Base-by-base conservation (phyloP, 2,113 vertebrate genomes). In the Suncus etruscus region DNA sequence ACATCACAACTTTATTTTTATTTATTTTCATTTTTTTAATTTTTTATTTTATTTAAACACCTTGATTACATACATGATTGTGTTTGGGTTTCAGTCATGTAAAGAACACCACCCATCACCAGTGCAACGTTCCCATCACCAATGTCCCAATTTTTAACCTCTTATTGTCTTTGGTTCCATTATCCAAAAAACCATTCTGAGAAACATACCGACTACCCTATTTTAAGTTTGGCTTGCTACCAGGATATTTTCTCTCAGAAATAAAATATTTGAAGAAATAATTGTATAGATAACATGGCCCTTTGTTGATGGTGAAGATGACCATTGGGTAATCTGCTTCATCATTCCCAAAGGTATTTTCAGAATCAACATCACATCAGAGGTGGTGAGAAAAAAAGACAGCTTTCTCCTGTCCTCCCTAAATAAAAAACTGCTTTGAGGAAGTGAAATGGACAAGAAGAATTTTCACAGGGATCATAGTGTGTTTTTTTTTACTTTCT, bases 151-250 rank as follows among this genome's bases (percentile, higher is more conserved):
- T n/a, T n/a, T 58, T 96, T 94, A 92, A 92, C 88, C 61, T 75
- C 31, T 72, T 83, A 95, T 93, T 96, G 95, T 96, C 92, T 94
- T 86, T 61, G 80, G 45, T 92, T 74, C 63, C 73, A 94, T 95
- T 94, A 91, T 95, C 87, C 91, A 75, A 83, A 93, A 94, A 95
- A 63, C 90, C 90, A 86, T 90, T 92, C 91, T 92, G 81, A 95
- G 85, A 90, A 76, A 88, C 72, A 92, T 32, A 89, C 83, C 81
- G 72, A 39, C 39, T 70, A 86, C 75, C 87, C 81, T 78, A 84
- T 83, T 95, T 95, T 95, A 95, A 94, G 91, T 86, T 77, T 81
- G n/a, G 63, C 93, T 8, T 79, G 69, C 72, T 90, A 90, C 73
- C 72, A 87, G 80, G 84, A 81, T 89, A 79, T 89, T 91, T 87